phyloP scores from a whole-genome alignment of 2,113 vertebrate genomes.

The Siniperca knerii region DNA sequence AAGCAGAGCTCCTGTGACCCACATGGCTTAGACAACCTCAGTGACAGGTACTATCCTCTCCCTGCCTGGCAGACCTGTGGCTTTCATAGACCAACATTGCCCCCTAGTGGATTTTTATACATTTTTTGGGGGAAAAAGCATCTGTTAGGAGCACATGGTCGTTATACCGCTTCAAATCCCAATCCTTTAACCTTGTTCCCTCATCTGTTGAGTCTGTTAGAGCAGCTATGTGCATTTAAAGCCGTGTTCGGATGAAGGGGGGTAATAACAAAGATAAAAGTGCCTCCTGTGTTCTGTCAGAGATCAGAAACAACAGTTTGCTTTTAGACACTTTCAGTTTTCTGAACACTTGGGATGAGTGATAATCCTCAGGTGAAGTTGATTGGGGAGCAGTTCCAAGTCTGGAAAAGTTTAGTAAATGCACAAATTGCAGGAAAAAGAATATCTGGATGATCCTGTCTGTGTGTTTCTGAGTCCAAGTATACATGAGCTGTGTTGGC shows the following conservation, averaged over 20 bases:
- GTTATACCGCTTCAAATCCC: conserved; percentile 44
- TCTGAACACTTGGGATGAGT: background rate
- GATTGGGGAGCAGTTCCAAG: background rate
- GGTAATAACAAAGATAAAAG: conserved; percentile 16
- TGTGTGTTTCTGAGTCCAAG: background rate
- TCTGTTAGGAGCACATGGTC: conserved; percentile 9
- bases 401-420: conserved; percentile 5
- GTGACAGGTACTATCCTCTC: conserved; percentile 51
- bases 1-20: conserved; percentile 53
- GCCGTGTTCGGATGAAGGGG: conserved; percentile 12
- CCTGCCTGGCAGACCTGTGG: background rate
- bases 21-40: conserved; percentile 55
- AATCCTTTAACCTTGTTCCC: conserved; percentile 36
- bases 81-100: conserved; percentile 74
- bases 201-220: conserved; percentile 44
- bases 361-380: background rate
- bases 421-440: too few relatives aligned
- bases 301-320: conserved; percentile 28
- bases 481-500: background rate
- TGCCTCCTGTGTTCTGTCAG: conserved; percentile 6
- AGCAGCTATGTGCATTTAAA: conserved; percentile 34
- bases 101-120: conserved; percentile 69
- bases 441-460: background rate
- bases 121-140: background rate
- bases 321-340: conserved; percentile 22